A percentile compares a stretch with the other conserved stretches of the same genome.
Conservation (phyloP, 2,113 vertebrate species). For the Scophthalmus maximus region DNA sequence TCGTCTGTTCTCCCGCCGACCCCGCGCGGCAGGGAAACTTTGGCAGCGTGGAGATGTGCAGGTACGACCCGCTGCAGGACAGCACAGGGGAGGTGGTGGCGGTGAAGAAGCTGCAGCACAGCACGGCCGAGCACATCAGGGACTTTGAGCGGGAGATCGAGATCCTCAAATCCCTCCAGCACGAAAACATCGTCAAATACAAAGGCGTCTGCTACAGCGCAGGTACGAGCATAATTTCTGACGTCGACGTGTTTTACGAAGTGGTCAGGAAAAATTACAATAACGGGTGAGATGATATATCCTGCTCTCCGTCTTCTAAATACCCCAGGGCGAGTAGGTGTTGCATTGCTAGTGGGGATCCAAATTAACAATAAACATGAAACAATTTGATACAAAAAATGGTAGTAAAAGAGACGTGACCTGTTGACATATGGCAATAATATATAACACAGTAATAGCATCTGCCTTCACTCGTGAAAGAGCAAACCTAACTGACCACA, state of each 20-base stretch:
- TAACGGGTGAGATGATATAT: no score
- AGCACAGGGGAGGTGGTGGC: slow-evolving; percentile 98
- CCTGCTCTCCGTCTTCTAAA: no score
- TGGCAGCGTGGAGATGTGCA: slow-evolving; percentile 98
- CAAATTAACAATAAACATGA: background rate
- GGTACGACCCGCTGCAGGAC: slow-evolving; percentile 96
- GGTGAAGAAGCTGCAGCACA: slow-evolving; percentile 97
- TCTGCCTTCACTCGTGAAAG: no score
- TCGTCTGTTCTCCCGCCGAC: background rate
- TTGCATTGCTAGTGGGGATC: background rate
- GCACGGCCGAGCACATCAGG: slow-evolving; percentile 92
- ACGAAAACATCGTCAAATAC: slow-evolving; percentile 98
- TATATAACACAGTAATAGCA: no score
- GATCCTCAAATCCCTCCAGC: slow-evolving; percentile 96
- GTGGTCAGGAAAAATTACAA: no score
- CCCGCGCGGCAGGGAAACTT: slow-evolving; percentile 90
- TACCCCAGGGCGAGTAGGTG: background rate
- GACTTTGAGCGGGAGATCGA: slow-evolving; percentile 98
- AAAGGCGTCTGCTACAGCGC: slow-evolving; percentile 98
- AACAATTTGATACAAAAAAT: background rate
- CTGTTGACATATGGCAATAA: no score
- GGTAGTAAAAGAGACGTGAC: no score
- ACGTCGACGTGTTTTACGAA: background rate
- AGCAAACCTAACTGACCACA: no score
- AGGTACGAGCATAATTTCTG: slow-evolving; percentile 77